Base-by-base conservation (phyloP, 30 jellyfish, hydroid and myxozoan genomes). In the Hydractinia symbiolongicarpus region DNA sequence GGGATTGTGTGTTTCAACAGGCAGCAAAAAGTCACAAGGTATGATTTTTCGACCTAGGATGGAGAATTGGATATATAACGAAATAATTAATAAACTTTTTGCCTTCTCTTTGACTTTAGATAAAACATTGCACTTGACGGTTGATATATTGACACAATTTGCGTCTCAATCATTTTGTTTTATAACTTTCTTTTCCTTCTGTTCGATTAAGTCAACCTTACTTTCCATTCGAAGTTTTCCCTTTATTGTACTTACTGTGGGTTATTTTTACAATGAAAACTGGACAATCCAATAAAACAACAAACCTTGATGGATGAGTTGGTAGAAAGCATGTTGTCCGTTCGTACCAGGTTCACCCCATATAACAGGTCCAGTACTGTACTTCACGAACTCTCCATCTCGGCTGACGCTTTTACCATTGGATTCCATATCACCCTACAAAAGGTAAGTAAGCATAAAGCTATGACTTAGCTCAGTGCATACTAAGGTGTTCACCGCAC, bases 291-390 rank as follows among this genome's bases (percentile, higher is more conserved):
- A n/a, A 15, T 9, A 11, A 14, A 9, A 77, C 44, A n/a, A 56
- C 15, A 11, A 11, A 91, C 99, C 99, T 86, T 94, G 99, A 69
- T 94, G 99, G 52, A 94, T 88, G 17, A 94, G 93, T 72, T 94
- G 99, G 68, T 94, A 94, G 72, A 94, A 94, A 50, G 99, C 99
- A 83, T 94, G 99, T 82, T 94, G 97, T 7, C 99, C 99, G 82
- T 94, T 94, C 7, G 99, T 94, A 60, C 99, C 99, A 30, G 99
- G 99, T 74, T 94, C 99, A 9, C 99, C 99, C 99, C 99, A 94
- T 52, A 94, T 94, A 14, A 94, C 86, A 15, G 99, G 94, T 13
- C 99, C 99, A 1, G 99, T 94, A 56, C 93, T 82, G 76, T 94
- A 94, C 15, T 81, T 74, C 15, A 94, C 97, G 51, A 76, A 83